Percentiles rank a stretch among this genome's conserved stretches.
Conservation (phyloP, 2,888 invertebrate species). For the Crocallis elinguaria region DNA sequence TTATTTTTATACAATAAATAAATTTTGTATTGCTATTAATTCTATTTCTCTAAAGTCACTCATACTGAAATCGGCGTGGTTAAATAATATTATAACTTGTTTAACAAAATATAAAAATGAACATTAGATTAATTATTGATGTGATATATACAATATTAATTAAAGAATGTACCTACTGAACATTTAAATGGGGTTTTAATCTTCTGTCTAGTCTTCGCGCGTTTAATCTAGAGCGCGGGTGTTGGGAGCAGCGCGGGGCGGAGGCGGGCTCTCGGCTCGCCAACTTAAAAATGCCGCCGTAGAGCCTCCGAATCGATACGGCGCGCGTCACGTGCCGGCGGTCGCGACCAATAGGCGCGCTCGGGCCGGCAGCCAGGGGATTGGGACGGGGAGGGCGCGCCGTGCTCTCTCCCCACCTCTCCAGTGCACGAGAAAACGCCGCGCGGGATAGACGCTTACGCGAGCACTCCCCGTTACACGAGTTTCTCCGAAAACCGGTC, state of each 20-base stretch:
- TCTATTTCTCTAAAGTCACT: too few species aligned
- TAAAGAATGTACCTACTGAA: too few species aligned
- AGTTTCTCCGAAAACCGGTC: conserved; percentile 76
- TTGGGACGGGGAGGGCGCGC: conserved; percentile 48
- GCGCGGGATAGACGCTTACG: conserved; percentile 57
- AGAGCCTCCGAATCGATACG: conserved; percentile 91
- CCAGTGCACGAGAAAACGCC: conserved; percentile 73
- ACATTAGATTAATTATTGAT: too few species aligned
- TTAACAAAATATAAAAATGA: too few species aligned
- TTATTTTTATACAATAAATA: too few species aligned
- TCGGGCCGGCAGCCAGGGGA: conserved; percentile 55
- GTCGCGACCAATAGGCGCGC: conserved; percentile 77
- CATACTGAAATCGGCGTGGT: too few species aligned
- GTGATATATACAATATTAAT: too few species aligned
- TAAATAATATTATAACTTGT: too few species aligned
- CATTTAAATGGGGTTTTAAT: conserved; percentile 1
- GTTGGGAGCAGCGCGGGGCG: conserved; percentile 72
- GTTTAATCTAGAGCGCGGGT: conserved; percentile 58
- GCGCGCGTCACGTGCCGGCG: conserved; percentile 87
- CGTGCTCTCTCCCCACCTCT: conserved; percentile 52
- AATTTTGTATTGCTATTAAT: too few species aligned
- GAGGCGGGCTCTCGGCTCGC: conserved; percentile 79
- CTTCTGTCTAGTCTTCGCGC: conserved; percentile 34
- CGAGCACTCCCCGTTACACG: conserved; percentile 47
- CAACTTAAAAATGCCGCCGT: conserved; percentile 93